These are phyloP conservation scores for Cyprinus carpio DNA, from an alignment of 2,113 vertebrate species.

Conservation along the genomic window DNA sequence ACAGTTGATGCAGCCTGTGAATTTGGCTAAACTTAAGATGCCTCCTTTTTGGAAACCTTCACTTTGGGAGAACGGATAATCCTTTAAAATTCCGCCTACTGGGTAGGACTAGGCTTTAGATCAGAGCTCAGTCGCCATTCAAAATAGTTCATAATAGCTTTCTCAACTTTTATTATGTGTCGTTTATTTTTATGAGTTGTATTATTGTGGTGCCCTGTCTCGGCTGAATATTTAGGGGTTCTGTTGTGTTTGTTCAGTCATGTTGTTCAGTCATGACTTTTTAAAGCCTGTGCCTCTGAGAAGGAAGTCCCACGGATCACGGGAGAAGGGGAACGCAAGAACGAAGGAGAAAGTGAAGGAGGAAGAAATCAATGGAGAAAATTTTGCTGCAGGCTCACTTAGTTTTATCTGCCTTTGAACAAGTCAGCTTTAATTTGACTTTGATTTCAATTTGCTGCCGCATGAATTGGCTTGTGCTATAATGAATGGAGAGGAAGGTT, in stretches of 20 bases:
- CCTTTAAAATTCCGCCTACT: not conserved
- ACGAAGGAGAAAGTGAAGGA: conserved; percentile 60
- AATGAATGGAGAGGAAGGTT: conserved; percentile 70
- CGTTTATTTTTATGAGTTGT: not conserved
- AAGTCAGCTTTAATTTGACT: conserved; percentile 83
- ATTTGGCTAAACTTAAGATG: not conserved
- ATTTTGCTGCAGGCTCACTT: conserved; percentile 77
- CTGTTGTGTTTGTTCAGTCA: conserved; percentile 24
- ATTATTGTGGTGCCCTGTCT: not conserved
- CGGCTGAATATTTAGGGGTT: not conserved
- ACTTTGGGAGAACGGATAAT: not conserved
- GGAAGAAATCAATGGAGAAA: conserved; percentile 80
- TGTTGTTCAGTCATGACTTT: conserved; percentile 52
- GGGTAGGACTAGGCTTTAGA: not conserved
- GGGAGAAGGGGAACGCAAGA: not conserved
- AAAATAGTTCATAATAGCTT: not conserved
- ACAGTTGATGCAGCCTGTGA: not conserved
- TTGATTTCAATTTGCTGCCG: conserved; percentile 83
- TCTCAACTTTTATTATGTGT: conserved; percentile 1
- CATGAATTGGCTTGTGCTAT: conserved; percentile 72
- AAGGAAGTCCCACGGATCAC: conserved; percentile 37
- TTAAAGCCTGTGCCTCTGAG: conserved; percentile 61
- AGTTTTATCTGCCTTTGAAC: conserved; percentile 82
- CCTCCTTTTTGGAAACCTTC: not conserved
- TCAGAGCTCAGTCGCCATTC: not conserved